Evolutionary conservation across 2,113 vertebrate genomes (phyloP).

Genomic region (Lynx canadensis): DNA sequence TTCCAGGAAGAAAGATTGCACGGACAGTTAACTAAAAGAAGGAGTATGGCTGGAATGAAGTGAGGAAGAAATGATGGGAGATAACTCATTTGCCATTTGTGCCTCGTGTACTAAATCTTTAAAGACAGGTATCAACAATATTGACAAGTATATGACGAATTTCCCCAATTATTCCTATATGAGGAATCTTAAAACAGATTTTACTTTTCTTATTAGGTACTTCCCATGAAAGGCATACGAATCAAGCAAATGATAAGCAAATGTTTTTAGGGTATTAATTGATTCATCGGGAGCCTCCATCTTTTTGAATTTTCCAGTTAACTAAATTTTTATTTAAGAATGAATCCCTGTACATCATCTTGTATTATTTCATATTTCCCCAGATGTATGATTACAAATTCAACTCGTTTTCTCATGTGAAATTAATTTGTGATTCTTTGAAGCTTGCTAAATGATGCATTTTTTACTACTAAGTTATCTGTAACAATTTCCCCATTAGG

Average conservation of each 20-base stretch:
- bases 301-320: constrained; percentile 52
- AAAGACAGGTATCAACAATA: neutral
- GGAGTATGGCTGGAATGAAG: neutral
- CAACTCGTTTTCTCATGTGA: constrained; percentile 58
- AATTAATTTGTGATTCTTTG: constrained; percentile 67
- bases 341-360: constrained; percentile 1
- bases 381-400: constrained; percentile 58
- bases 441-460: constrained; percentile 65
- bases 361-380: constrained; percentile 61
- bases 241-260: constrained; percentile 17
- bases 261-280: constrained; percentile 6
- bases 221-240: neutral
- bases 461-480: constrained; percentile 71
- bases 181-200: neutral
- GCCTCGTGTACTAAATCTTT: neutral
- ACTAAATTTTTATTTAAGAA: constrained; percentile 54
- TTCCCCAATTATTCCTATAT: neutral
- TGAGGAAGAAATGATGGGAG: neutral
- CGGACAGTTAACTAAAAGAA: neutral
- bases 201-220: neutral
- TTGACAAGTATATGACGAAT: neutral
- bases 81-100: neutral
- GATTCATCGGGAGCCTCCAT: neutral
- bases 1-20: neutral
- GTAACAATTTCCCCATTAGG: constrained; percentile 61